phyloP scores from a whole-genome alignment of 2,888 invertebrate species.

The Phasia obesa region DNA sequence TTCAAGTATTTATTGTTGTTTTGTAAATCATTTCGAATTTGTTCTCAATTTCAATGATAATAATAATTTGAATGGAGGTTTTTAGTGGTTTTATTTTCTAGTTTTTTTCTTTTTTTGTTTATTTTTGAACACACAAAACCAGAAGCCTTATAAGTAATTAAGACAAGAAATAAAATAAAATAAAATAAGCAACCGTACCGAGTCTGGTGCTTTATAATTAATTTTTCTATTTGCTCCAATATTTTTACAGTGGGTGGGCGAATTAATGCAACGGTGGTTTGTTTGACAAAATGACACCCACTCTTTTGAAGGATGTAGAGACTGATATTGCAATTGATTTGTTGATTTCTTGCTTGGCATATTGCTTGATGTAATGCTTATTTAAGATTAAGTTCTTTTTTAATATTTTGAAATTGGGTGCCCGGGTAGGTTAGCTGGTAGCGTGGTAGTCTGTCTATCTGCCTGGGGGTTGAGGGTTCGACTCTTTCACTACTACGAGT shows the following conservation, averaged over 20 bases:
- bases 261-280: constrained; percentile 18
- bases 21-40: constrained; percentile 62
- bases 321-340: constrained; percentile 3
- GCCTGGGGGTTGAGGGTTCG: too few relatives aligned
- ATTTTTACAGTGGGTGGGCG: constrained; percentile 47
- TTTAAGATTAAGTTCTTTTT: too few relatives aligned
- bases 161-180: constrained; percentile 56
- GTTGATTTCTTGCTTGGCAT: neutral
- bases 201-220: constrained; percentile 50
- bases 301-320: neutral
- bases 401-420: too few relatives aligned
- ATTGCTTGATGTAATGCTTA: neutral
- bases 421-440: too few relatives aligned
- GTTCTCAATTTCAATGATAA: constrained; percentile 70
- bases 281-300: neutral
- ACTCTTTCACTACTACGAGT: too few relatives aligned
- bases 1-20: constrained; percentile 18
- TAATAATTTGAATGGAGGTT: constrained; percentile 69
- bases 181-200: constrained; percentile 23
- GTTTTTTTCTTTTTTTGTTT: constrained; percentile 8
- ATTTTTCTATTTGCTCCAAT: constrained; percentile 37
- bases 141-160: constrained; percentile 72
- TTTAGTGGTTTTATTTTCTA: constrained; percentile 48
- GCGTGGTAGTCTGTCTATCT: too few relatives aligned
- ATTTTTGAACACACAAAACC: constrained; percentile 65